A percentile compares a stretch with the other conserved stretches of the same genome.
These are phyloP conservation scores for Anomalospiza imberbis DNA, from an alignment of 2,797 vertebrate species.

Conservation along the genomic window DNA sequence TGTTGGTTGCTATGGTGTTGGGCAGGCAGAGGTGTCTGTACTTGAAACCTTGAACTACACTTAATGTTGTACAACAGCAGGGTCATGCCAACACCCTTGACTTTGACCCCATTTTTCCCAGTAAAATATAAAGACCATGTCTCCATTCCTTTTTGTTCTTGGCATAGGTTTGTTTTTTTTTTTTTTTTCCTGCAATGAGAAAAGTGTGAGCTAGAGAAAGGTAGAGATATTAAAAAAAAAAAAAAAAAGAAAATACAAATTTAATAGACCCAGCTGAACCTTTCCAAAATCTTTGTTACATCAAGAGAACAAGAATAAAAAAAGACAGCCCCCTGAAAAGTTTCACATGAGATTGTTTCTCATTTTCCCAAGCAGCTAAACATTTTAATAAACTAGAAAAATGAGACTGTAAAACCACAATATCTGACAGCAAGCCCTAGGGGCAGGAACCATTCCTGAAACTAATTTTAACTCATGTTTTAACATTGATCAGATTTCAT, in stretches of 20 bases:
- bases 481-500: conserved; percentile 55
- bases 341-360: conserved; percentile 24
- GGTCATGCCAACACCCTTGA: conserved; percentile 41
- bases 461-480: conserved; percentile 63
- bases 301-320: conserved; percentile 7
- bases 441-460: conserved; percentile 39
- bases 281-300: conserved; percentile 6
- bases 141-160: neutral
- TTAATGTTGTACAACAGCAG: conserved; percentile 36
- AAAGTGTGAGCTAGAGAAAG: neutral
- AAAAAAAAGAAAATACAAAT: neutral
- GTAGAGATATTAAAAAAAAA: neutral
- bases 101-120: conserved; percentile 3
- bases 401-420: conserved; percentile 39
- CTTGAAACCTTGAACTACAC: conserved; percentile 17
- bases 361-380: conserved; percentile 43
- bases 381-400: conserved; percentile 55
- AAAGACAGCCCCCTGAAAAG: neutral
- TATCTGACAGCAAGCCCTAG: conserved; percentile 52
- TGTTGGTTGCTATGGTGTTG: conserved; percentile 53
- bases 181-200: neutral
- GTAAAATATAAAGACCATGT: neutral
- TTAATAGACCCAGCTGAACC: neutral
- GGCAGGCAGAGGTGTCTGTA: neutral
- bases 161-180: neutral